A percentile compares a stretch with the other conserved stretches of the same genome.
Conservation (phyloP, 2,888 invertebrate species). For the Furcula furcula region DNA sequence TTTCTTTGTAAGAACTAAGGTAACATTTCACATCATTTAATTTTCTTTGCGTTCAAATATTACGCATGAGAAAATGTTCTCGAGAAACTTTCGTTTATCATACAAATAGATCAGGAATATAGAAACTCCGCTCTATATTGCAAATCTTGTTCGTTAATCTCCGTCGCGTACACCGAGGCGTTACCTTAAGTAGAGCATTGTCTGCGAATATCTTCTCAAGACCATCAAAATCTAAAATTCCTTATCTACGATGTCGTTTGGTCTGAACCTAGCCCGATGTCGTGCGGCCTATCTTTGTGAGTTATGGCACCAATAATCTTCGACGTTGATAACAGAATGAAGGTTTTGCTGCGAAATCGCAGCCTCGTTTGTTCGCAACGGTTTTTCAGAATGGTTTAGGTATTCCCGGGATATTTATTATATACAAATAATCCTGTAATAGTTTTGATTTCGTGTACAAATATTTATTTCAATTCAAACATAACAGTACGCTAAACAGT, state of each 20-base stretch:
- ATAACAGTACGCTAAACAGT: too few relatives aligned
- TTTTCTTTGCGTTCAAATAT: too few relatives aligned
- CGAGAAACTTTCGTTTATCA: too few relatives aligned
- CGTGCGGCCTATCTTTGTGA: conserved; percentile 4
- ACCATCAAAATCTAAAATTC: conserved; percentile 5
- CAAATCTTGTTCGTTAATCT: not conserved
- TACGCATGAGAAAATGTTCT: too few relatives aligned
- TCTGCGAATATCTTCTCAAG: not conserved
- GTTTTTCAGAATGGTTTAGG: too few relatives aligned
- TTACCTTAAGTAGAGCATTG: not conserved
- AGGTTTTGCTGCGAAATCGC: not conserved
- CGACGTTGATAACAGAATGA: conserved; percentile 1
- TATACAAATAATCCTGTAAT: too few relatives aligned
- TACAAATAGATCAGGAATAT: not conserved
- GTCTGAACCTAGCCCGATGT: conserved; percentile 4
- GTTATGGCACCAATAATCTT: conserved; percentile 7
- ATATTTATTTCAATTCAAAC: too few relatives aligned
- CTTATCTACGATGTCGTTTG: conserved; percentile 8
- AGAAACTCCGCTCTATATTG: not conserved
- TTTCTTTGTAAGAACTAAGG: too few relatives aligned
- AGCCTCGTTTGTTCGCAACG: not conserved
- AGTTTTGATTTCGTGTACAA: too few relatives aligned
- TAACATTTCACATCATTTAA: too few relatives aligned
- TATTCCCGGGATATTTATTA: too few relatives aligned
- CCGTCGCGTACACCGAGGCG: not conserved